Conservation (phyloP, 2,888 invertebrate genomes). For the Capitulum mitella region DNA sequence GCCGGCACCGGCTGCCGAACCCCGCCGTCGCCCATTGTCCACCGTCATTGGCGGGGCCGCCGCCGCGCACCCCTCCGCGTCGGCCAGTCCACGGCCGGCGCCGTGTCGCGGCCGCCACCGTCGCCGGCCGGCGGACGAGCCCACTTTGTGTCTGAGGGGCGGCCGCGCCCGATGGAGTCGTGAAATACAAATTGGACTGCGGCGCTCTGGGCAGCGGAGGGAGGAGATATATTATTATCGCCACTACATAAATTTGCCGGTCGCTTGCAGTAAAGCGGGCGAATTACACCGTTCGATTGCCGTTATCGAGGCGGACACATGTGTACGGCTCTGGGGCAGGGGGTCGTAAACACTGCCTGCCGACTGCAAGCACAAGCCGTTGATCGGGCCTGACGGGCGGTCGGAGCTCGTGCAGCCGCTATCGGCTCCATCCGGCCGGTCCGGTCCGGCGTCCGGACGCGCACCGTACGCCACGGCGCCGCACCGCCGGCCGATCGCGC, state of each 20-base stretch:
- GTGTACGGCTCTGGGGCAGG: not conserved
- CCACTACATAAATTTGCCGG: not conserved
- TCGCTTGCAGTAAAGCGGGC: not conserved
- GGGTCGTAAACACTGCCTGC: not conserved
- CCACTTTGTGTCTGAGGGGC: not conserved
- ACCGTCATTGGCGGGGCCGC: not conserved
- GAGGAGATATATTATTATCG: slow-evolving; percentile 17
- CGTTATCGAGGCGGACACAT: slow-evolving; percentile 5
- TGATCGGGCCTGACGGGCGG: not conserved
- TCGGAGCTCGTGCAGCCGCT: not conserved
- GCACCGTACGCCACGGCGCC: not conserved
- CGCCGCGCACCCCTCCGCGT: not conserved
- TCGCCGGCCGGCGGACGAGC: not conserved
- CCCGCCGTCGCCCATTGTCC: not conserved
- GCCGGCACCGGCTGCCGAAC: not conserved
- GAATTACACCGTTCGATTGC: slow-evolving; percentile 2
- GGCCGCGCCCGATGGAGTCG: not conserved
- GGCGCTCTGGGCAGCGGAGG: not conserved
- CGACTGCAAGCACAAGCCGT: not conserved
- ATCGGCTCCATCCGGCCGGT: not conserved
- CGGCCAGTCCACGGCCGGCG: not conserved
- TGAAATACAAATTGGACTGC: not conserved
- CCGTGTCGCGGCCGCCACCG: too few species aligned
- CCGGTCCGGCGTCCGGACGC: not conserved
- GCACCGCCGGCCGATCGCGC: not conserved